A percentile compares a stretch with the other conserved stretches of the same genome.
Evolutionary conservation across 1,140 invertebrate species (phyloP).

Genomic region (Drosophila miranda): DNA sequence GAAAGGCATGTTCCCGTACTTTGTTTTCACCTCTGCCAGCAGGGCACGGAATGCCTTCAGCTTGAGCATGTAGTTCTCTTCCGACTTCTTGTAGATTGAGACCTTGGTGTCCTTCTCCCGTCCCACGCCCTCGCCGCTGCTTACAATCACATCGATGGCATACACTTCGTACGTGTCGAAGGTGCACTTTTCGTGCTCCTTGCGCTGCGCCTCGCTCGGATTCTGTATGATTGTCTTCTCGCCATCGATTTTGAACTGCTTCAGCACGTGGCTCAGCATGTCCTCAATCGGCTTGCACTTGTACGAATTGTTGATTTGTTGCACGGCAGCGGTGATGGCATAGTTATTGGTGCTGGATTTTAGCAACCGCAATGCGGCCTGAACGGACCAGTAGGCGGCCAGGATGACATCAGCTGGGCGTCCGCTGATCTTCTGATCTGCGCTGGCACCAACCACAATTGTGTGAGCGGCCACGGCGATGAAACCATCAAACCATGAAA

Average conservation of each 20-base stretch:
- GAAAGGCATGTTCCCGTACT: conserved; percentile 97
- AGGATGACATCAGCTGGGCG: conserved; percentile 97
- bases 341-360: conserved; percentile 96
- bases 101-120: conserved; percentile 96
- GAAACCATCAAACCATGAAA: conserved; percentile 92
- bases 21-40: conserved; percentile 96
- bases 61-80: conserved; percentile 98
- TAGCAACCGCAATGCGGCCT: conserved; percentile 95
- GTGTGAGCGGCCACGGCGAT: conserved; percentile 99
- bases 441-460: conserved; percentile 92
- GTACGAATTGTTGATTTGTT: conserved; percentile 95
- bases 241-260: conserved; percentile 98
- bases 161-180: conserved; percentile 99
- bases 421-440: conserved; percentile 89
- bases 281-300: conserved; percentile 99
- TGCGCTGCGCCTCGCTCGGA: conserved; percentile 97
- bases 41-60: conserved; percentile 98
- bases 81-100: conserved; percentile 99
- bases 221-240: conserved; percentile 99
- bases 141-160: conserved; percentile 98
- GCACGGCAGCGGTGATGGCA: conserved; percentile 95
- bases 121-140: conserved; percentile 94
- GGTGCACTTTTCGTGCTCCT: conserved; percentile 98
- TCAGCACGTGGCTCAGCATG: conserved; percentile 98
- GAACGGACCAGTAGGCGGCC: conserved; percentile 96